Evolutionary conservation across 2,888 invertebrate species (phyloP), one percentile per base, ranked within the genome.

Genomic region (Rapana venosa): DNA sequence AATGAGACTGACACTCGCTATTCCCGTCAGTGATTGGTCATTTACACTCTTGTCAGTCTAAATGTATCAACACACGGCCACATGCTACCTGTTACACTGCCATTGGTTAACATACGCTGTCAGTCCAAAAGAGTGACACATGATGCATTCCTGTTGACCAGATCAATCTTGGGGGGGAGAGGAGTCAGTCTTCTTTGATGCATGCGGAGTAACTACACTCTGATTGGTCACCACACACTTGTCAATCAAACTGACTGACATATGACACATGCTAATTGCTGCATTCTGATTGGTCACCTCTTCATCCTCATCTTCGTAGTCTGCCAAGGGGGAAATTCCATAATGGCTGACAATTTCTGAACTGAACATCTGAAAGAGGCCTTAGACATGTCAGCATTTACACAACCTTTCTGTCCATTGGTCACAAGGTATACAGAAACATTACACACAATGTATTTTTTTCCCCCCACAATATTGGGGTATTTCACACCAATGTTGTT

Each of bases 311-410:
- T 93, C 93, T 79, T 93, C 93, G 81, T 94, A 94, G 36, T 93
- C 93, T 4, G 94, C 93, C 70, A 94, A 91, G 88, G 94, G 94
- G 8, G 94, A 94, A 88, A 95, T 95, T 89, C 94, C 95, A 87
- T 95, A 95, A 92, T 95, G 95, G 92, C 95, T 95, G 88, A 95
- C 95, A 89, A 95, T 95, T 93, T 95, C 95, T 17, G 95, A 94
- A 92, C 94, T 95, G 92, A 94, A 95, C 94, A 95, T 95, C 95
- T 95, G 95, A 90, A 93, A 90, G 30, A 90, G 47, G 79, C 86
- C 81, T 30, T 61, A 15, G 5, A 47, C 17, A 15, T 61, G 58
- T 85, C 84, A 84, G 30, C 8, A 15, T 32, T 79, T 15, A 35
- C 32, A 35, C 32, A 35, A 79, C 13, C 11, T 11, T 22, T 79